These are phyloP conservation scores for Cyanistes caeruleus DNA, from an alignment of 2,113 vertebrate species.

Conservation along the genomic window DNA sequence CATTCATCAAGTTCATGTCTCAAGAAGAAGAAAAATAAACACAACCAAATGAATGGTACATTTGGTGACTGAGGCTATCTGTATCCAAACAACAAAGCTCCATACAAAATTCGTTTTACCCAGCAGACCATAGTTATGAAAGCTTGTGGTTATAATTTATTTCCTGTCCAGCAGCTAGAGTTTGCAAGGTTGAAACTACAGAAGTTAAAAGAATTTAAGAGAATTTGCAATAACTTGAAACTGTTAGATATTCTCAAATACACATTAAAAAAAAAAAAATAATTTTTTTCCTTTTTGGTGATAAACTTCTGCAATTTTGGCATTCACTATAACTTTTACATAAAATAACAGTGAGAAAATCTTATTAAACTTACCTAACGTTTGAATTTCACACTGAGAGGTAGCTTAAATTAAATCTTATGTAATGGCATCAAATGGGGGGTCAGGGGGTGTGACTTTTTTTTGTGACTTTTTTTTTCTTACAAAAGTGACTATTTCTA, in stretches of 20 bases:
- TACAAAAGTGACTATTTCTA: slow-evolving; percentile 71
- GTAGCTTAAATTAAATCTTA: slow-evolving; percentile 79
- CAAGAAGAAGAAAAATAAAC: neutral
- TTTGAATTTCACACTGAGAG: slow-evolving; percentile 74
- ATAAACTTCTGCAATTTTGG: slow-evolving; percentile 71
- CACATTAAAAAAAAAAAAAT: neutral
- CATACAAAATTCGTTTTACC: slow-evolving; percentile 43
- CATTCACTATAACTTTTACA: slow-evolving; percentile 52
- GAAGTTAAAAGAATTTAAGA: slow-evolving; percentile 47
- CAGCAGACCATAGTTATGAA: slow-evolving; percentile 55
- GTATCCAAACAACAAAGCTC: slow-evolving; percentile 54
- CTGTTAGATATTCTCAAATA: slow-evolving; percentile 36
- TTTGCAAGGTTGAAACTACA: slow-evolving; percentile 43
- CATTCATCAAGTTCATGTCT: slow-evolving; percentile 54
- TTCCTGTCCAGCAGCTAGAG: slow-evolving; percentile 53
- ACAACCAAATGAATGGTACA: slow-evolving; percentile 32
- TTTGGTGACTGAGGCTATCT: slow-evolving; percentile 49
- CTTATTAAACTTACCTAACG: slow-evolving; percentile 42
- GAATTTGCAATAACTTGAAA: slow-evolving; percentile 43
- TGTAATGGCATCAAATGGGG: slow-evolving; percentile 30
- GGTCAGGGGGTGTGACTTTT: neutral
- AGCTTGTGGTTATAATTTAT: slow-evolving; percentile 60
- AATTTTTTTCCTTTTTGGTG: slow-evolving; percentile 55
- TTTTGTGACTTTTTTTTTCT: slow-evolving; percentile 60
- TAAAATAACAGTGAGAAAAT: slow-evolving; percentile 52